Base-by-base conservation (phyloP, 1,140 invertebrate genomes). In the Chironomus striatipennis region DNA sequence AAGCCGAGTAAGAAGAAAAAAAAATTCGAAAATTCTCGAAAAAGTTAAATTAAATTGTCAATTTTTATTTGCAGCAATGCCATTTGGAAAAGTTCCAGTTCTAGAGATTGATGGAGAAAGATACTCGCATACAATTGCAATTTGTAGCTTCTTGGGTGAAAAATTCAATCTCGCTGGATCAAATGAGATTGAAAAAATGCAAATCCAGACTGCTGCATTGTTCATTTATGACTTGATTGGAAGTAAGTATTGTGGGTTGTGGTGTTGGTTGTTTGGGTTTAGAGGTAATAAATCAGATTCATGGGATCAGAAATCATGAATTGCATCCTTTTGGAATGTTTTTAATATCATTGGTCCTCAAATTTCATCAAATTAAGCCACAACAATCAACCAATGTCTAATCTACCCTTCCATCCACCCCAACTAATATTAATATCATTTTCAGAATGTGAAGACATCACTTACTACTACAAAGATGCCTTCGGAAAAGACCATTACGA, bases 401-500 rank as follows among this genome's bases (percentile, higher is more conserved):
- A 47, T 47, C 43, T 8, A n/a, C n/a, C n/a, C n/a, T n/a, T n/a
- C n/a, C n/a, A n/a, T 7, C 15, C 2, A 47, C 43, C 15, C 43
- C 15, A 47, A 47, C 43, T 10, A 47, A 47, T 47, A n/a, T 47
- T 47, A 1, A 1, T 47, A 47, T 2, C 8, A 47, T 15, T 47
- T 8, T 47, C 7, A 85, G 84, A 85, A 81, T 81, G 84, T 80
- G 82, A 80, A 77, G 78, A 80, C 75, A 84, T 84, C 76, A 81
- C 81, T 75, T 85, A 85, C 77, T 83, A 86, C 77, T 77, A 79
- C 7, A 81, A 86, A 80, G 82, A 82, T 76, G 78, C 80, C 42
- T 79, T 84, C 70, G 86, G 85, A 78, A 83, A 85, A 78, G 81
- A 82, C 78, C 83, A 83, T 5, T 34, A 34, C 24, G 24, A 76